A percentile compares a stretch with the other conserved stretches of the same genome.
Conservation (phyloP, 1,140 invertebrate species). For the Pseudachorutes palmiensis region DNA sequence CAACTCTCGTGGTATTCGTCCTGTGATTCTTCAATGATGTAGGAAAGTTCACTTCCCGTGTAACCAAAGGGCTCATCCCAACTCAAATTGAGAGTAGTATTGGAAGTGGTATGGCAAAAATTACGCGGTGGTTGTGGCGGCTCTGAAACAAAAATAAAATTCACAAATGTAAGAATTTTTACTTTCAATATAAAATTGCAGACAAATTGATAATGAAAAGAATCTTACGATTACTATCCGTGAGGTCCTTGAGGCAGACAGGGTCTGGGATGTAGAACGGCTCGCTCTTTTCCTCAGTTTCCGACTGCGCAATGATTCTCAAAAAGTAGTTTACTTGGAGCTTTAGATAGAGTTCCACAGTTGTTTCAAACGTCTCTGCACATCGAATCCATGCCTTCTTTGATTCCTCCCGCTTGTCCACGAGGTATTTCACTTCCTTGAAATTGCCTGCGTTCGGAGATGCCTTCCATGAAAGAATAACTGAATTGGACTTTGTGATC, state of each 20-base stretch:
- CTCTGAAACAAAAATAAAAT: not conserved
- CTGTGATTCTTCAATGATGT: not conserved
- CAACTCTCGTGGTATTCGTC: conserved; percentile 2
- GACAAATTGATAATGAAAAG: too few species aligned
- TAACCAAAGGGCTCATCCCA: not conserved
- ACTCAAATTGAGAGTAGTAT: not conserved
- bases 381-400: conserved; percentile 65
- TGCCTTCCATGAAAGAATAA: conserved; percentile 74
- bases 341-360: conserved; percentile 55
- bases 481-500: conserved; percentile 68
- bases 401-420: conserved; percentile 66
- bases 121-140: not conserved
- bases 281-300: conserved; percentile 4
- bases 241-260: not conserved
- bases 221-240: not conserved
- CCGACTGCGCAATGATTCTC: conserved; percentile 26
- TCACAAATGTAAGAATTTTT: not conserved
- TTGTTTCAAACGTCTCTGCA: conserved; percentile 12
- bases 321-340: conserved; percentile 66
- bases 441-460: conserved; percentile 75
- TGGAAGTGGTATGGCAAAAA: not conserved
- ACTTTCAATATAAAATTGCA: not conserved
- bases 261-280: not conserved
- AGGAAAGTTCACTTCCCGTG: not conserved
- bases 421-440: conserved; percentile 72